Evolutionary conservation across 2,113 vertebrate species (phyloP).

Genomic region (Geococcyx californianus): DNA sequence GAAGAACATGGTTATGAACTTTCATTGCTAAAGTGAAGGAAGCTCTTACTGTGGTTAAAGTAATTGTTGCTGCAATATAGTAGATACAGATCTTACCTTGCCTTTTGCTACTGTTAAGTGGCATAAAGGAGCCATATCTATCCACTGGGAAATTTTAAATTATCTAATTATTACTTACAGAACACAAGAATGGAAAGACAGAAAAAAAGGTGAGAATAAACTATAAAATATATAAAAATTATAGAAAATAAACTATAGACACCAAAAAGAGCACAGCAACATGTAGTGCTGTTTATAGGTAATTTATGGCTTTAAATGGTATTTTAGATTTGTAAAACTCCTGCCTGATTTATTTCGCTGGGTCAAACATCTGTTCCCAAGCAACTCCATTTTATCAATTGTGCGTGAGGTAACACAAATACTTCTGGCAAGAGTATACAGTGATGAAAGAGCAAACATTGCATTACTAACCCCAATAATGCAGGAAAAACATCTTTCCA

Average conservation of each 20-base stretch:
- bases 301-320: background rate
- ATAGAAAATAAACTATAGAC: background rate
- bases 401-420: background rate
- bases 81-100: background rate
- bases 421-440: slow-evolving; percentile 10
- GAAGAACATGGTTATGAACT: background rate
- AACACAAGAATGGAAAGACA: background rate
- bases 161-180: background rate
- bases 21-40: background rate
- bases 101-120: background rate
- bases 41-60: background rate
- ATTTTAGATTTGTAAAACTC: background rate
- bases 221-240: background rate
- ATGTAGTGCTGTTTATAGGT: background rate
- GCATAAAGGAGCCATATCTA: background rate
- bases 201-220: background rate
- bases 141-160: background rate
- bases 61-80: background rate
- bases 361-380: background rate
- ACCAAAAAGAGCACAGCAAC: background rate
- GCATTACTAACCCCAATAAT: slow-evolving; percentile 45
- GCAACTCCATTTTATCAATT: background rate
- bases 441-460: slow-evolving; percentile 41
- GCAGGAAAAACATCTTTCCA: slow-evolving; percentile 40
- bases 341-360: slow-evolving; percentile 12